Percentiles rank a stretch among this genome's conserved stretches.
Evolutionary conservation across 1,140 invertebrate species (phyloP).

Genomic region (Rhynchophorus ferrugineus): DNA sequence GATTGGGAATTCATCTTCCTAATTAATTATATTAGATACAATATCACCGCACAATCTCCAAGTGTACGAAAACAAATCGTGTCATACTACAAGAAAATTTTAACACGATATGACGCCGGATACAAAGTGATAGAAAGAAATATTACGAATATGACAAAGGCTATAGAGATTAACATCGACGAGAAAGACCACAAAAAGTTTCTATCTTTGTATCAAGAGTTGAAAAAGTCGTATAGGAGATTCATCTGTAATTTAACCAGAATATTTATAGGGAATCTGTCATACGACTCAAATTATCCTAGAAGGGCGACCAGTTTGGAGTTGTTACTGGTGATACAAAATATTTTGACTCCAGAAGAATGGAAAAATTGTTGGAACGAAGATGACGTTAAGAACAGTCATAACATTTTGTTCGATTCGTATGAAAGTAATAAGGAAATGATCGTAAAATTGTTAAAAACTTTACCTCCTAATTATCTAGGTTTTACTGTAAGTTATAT

Average conservation of each 20-base stretch:
- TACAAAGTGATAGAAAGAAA: conserved; percentile 24
- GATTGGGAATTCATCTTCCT: conserved; percentile 59
- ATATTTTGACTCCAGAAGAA: conserved; percentile 13
- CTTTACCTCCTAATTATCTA: conserved; percentile 24
- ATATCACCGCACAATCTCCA: conserved; percentile 63
- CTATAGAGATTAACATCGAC: conserved; percentile 5
- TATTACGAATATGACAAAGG: conserved; percentile 13
- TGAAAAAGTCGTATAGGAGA: conserved; percentile 21
- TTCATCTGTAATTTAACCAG: conserved; percentile 25
- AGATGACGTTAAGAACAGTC: conserved; percentile 31
- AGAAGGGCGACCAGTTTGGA: conserved; percentile 24
- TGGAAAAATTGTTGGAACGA: conserved; percentile 26
- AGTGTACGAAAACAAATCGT: conserved; percentile 52
- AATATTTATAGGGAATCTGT: conserved; percentile 22
- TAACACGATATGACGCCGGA: conserved; percentile 31
- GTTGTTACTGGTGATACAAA: conserved; percentile 22
- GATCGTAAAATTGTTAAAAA: conserved; percentile 25
- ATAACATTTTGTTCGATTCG: conserved; percentile 28
- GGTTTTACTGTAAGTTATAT: conserved; percentile 25
- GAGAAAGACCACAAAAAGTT: conserved; percentile 8
- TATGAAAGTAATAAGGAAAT: conserved; percentile 32
- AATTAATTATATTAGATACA: conserved; percentile 57
- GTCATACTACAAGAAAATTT: conserved; percentile 56
- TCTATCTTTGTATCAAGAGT: conserved; percentile 21
- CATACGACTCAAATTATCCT: conserved; percentile 27